Evolutionary conservation across 37 sponge, comb jelly and placozoan genomes (phyloP).

Genomic region (Agelas oroides): DNA sequence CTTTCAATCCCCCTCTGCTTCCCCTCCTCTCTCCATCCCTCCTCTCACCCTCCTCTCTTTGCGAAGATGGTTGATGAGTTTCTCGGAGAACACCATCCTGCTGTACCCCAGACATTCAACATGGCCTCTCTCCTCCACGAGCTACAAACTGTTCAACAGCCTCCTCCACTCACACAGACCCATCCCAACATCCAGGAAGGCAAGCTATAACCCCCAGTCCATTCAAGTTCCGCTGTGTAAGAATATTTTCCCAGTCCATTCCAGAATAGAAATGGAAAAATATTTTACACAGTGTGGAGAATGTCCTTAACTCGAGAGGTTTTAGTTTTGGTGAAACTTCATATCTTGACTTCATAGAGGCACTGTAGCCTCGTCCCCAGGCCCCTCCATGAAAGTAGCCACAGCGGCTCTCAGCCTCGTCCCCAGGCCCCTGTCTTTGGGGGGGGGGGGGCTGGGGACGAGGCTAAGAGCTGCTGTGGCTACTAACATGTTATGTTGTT

Average conservation of each 20-base stretch:
- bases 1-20: neutral
- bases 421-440: too few species aligned
- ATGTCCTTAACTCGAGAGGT: too few species aligned
- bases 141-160: slow-evolving; percentile 30
- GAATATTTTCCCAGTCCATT: too few species aligned
- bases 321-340: too few species aligned
- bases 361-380: too few species aligned
- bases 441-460: neutral
- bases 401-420: too few species aligned
- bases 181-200: neutral
- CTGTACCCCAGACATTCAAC: slow-evolving; percentile 72
- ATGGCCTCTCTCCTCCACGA: slow-evolving; percentile 67
- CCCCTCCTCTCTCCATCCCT: neutral
- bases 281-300: too few species aligned
- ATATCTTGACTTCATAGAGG: too few species aligned
- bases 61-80: slow-evolving; percentile 72
- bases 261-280: too few species aligned
- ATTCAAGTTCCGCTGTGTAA: too few species aligned
- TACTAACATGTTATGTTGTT: neutral
- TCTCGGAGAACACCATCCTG: slow-evolving; percentile 34
- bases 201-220: neutral
- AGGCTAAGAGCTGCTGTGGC: neutral
- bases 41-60: neutral
- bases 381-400: too few species aligned
- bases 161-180: slow-evolving; percentile 14